phyloP scores from a whole-genome alignment of 2,797 vertebrate genomes.

The Esox masquinongy region DNA sequence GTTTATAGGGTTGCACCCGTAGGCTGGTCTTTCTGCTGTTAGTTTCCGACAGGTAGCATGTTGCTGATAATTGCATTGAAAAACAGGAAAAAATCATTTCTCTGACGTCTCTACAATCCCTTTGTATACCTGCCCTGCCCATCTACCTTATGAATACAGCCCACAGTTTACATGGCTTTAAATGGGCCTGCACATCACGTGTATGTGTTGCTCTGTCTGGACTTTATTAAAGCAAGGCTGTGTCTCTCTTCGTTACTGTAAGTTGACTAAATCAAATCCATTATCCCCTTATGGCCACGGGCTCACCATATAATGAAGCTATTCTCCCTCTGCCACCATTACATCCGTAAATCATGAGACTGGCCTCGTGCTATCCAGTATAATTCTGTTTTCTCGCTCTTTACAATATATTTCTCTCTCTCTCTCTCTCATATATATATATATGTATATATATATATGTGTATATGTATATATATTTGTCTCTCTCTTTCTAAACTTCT shows the following conservation, averaged over 20 bases:
- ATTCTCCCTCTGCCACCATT: constrained; percentile 10
- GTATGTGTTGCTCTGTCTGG: background rate
- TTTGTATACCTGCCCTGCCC: background rate
- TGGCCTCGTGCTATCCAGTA: constrained; percentile 39
- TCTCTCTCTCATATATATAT: too few species aligned
- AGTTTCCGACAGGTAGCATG: background rate
- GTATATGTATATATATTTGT: background rate
- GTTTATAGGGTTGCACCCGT: background rate
- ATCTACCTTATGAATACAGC: background rate
- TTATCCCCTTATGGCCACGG: constrained; percentile 4
- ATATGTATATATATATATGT: too few species aligned
- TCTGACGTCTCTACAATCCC: background rate
- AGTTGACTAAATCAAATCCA: constrained; percentile 20
- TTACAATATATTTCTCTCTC: background rate
- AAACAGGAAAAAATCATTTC: background rate
- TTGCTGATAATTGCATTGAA: background rate
- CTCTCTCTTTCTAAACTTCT: background rate
- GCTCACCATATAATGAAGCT: constrained; percentile 12
- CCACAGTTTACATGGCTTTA: background rate
- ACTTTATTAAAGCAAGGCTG: constrained; percentile 10
- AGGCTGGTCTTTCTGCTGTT: background rate
- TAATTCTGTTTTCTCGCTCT: constrained; percentile 27
- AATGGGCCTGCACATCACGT: background rate
- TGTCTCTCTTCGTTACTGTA: constrained; percentile 12
- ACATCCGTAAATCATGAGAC: constrained; percentile 31